Evolutionary conservation across 2,888 invertebrate genomes (phyloP).

Genomic region (Girardia tigrina): DNA sequence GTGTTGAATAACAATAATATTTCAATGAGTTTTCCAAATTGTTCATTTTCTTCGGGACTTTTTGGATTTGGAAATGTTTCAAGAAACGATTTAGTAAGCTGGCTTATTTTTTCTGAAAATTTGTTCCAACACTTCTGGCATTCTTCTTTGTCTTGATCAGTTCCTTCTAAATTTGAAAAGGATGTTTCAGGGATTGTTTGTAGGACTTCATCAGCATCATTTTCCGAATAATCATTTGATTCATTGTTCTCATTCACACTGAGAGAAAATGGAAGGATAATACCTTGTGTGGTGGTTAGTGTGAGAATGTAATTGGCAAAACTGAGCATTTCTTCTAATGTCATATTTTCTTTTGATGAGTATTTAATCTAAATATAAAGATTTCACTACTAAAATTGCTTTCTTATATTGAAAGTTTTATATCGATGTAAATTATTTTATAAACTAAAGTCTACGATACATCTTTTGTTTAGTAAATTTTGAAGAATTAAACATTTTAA

Average conservation of each 20-base stretch:
- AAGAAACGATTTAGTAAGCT: neutral
- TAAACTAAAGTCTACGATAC: no score
- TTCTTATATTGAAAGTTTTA: no score
- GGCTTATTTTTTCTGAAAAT: neutral
- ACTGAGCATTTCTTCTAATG: neutral
- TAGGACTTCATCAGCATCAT: neutral
- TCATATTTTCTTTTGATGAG: neutral
- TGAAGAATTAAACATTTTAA: no score
- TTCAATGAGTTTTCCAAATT: conserved; percentile 8
- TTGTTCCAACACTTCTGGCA: neutral
- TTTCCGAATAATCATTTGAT: neutral
- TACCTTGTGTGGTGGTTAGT: neutral
- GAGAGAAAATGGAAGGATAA: neutral
- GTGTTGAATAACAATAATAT: neutral
- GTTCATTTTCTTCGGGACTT: neutral
- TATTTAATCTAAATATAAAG: neutral
- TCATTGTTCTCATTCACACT: neutral
- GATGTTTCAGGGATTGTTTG: neutral
- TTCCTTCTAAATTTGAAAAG: neutral
- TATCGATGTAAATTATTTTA: no score
- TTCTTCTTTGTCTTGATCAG: neutral
- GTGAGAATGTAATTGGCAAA: neutral
- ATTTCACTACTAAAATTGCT: no score
- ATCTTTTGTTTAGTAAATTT: no score
- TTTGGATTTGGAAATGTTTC: neutral